Conservation (phyloP, 2,797 vertebrate genomes). For the Falco columbarius region DNA sequence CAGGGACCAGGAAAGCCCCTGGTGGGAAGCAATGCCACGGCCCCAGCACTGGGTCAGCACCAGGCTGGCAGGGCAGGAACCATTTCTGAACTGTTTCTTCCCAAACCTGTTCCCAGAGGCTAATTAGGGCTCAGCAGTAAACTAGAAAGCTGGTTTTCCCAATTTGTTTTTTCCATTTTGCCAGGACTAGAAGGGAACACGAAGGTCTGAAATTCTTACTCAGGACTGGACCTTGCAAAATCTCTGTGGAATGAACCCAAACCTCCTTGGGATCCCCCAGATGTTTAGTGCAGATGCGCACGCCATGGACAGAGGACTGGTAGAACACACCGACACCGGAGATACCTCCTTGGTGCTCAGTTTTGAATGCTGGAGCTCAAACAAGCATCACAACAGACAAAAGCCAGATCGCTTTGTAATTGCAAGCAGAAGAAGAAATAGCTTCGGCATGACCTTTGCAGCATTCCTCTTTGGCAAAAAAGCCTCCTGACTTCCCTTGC, state of each 20-base stretch:
- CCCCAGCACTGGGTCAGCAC: neutral
- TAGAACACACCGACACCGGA: neutral
- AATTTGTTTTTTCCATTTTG: neutral
- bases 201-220: neutral
- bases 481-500: neutral
- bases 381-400: neutral
- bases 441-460: neutral
- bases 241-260: neutral
- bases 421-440: neutral
- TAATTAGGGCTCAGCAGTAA: neutral
- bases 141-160: neutral
- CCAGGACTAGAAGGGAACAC: neutral
- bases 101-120: neutral
- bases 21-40: neutral
- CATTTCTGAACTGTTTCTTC: neutral
- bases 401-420: neutral
- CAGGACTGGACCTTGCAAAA: neutral
- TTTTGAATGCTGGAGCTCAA: neutral
- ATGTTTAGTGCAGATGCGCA: fast-evolving
- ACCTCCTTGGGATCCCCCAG: neutral
- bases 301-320: neutral
- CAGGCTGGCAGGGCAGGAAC: neutral
- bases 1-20: neutral
- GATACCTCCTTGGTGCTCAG: neutral
- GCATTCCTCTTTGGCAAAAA: neutral